Evolutionary conservation across 2,113 vertebrate genomes (phyloP).

Genomic region (Archocentrus centrarchus): DNA sequence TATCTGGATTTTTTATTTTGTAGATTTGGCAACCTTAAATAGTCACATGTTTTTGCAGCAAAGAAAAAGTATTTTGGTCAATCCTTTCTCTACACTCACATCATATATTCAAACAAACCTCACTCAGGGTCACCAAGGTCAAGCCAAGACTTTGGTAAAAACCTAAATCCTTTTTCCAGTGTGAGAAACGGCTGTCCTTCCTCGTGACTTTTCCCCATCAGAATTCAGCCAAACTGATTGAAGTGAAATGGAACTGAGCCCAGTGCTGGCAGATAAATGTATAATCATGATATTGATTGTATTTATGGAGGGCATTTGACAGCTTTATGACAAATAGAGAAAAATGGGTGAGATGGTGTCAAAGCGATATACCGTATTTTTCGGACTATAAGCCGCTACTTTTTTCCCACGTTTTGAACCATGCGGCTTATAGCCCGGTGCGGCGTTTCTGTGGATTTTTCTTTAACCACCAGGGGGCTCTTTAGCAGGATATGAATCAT

Average conservation of each 20-base stretch:
- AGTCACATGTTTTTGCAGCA: neutral
- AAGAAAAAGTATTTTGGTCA: rapidly evolving
- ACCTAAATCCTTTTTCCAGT: neutral
- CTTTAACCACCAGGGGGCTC: too few species aligned
- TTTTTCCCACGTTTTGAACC: too few species aligned
- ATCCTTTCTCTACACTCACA: neutral
- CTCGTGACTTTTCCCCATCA: slow-evolving; percentile 33
- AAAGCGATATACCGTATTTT: neutral
- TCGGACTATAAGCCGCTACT: too few species aligned
- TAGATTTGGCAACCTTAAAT: neutral
- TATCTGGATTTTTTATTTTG: neutral
- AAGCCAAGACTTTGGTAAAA: slow-evolving; percentile 2
- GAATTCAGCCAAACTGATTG: slow-evolving; percentile 49
- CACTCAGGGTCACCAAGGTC: slow-evolving; percentile 12
- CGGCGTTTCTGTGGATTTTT: too few species aligned
- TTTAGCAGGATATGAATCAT: too few species aligned
- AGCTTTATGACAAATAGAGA: slow-evolving; percentile 42
- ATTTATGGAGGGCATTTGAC: slow-evolving; percentile 53
- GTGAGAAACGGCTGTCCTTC: slow-evolving; percentile 10
- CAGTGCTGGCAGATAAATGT: slow-evolving; percentile 29
- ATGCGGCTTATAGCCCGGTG: too few species aligned
- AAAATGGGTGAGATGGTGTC: slow-evolving; percentile 31
- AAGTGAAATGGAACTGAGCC: slow-evolving; percentile 45
- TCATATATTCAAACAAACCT: neutral
- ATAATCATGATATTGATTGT: slow-evolving; percentile 54